Percentiles rank a stretch among this genome's conserved stretches.
These are phyloP conservation scores for Palaemon carinicauda DNA, from an alignment of 1,140 invertebrate genomes.

Conservation along the genomic window DNA sequence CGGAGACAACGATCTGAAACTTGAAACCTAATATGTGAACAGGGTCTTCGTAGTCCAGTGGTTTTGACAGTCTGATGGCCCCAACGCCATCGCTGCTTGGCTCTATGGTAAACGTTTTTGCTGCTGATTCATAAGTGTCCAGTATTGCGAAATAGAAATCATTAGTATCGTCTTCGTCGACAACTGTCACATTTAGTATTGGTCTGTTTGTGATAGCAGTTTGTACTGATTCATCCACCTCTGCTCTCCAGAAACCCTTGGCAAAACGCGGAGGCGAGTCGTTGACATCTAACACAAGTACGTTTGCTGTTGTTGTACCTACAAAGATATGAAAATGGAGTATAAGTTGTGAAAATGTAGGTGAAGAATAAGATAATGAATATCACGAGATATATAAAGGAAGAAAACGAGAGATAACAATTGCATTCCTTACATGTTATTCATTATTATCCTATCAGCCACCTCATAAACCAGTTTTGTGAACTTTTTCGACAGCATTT, in stretches of 20 bases:
- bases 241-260: slow-evolving; percentile 94
- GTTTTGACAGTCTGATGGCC: slow-evolving; percentile 93
- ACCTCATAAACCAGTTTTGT: no score
- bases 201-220: slow-evolving; percentile 92
- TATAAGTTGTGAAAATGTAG: neutral
- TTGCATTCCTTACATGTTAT: neutral
- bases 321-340: slow-evolving; percentile 23
- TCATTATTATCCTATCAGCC: no score
- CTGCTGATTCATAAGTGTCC: slow-evolving; percentile 91
- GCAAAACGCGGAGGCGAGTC: slow-evolving; percentile 96
- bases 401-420: no score
- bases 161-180: slow-evolving; percentile 95
- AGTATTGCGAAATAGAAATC: slow-evolving; percentile 96
- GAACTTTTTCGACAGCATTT: no score
- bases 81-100: slow-evolving; percentile 94
- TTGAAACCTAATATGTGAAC: slow-evolving; percentile 91
- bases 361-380: neutral
- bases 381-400: no score
- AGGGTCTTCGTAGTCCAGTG: slow-evolving; percentile 91
- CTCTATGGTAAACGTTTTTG: slow-evolving; percentile 97
- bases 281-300: slow-evolving; percentile 91
- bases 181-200: slow-evolving; percentile 91
- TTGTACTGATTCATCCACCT: slow-evolving; percentile 97
- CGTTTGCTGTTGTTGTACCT: slow-evolving; percentile 89
- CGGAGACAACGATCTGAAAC: slow-evolving; percentile 73